Evolutionary conservation across 2,113 vertebrate genomes (phyloP), one percentile per base, ranked within the genome.

Genomic region (Dasyornis broadbenti): DNA sequence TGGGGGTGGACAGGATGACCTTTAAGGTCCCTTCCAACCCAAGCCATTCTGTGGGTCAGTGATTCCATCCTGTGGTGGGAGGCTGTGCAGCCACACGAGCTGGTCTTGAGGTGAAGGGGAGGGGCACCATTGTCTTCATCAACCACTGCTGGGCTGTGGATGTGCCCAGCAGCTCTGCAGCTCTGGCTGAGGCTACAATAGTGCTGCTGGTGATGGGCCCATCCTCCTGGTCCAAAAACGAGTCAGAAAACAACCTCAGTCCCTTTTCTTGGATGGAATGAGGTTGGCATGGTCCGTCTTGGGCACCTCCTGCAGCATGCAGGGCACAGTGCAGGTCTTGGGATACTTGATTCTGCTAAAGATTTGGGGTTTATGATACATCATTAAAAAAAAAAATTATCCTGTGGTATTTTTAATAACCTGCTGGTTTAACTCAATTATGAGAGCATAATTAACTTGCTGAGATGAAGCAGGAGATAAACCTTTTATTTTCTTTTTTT

Each of bases 381-480:
- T 75, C 35, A 50, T 60, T 23, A 4, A 52, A 78, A 80, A 77
- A 81, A 52, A 31, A 54, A 82, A 39, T 15, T 27, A 66, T 90
- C 71, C 40, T 49, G 44, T 64, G 92, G 92, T 88, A 89, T 92
- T 97, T 92, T 89, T 94, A 96, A 95, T 95, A 92, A 92, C 71
- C 89, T 87, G 63, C 75, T 89, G 82, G 79, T 94, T 86, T 95
- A 95, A 92, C 87, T 91, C 95, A 93, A 84, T 95, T 95, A 92
- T 50, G 80, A 80, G 87, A 94, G 66, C 73, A 85, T 96, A 95
- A 96, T 93, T 96, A 95, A 94, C 92, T 89, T 52, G 81, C 95
- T 87, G 81, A 94, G 93, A 95, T 94, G 91, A 96, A 96, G 79
- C 69, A 78, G 59, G 70, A 92, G 92, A 94, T 94, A 97, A 97